phyloP scores from a whole-genome alignment of 1,140 invertebrate species.

The Scaptomyza pallida region DNA sequence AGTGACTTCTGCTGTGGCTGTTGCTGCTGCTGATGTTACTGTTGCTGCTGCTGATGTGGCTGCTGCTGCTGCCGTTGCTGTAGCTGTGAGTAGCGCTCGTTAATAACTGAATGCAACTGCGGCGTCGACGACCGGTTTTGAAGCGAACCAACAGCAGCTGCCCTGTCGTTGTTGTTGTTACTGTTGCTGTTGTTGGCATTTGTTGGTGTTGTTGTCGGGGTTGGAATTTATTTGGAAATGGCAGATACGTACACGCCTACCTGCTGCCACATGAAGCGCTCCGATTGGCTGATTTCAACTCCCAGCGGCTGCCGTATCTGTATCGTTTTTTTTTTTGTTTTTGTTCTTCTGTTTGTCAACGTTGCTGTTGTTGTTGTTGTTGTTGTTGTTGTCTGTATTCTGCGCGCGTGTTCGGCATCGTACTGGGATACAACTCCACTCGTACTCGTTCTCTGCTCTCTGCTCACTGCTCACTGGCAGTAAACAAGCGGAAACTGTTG shows the following conservation, averaged over 20 bases:
- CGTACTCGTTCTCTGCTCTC: slow-evolving; percentile 7
- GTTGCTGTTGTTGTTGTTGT: slow-evolving; percentile 15
- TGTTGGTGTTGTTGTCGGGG: slow-evolving; percentile 54
- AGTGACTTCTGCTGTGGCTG: slow-evolving; percentile 62
- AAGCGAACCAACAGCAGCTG: slow-evolving; percentile 55
- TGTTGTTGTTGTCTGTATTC: slow-evolving; percentile 14
- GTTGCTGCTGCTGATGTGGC: slow-evolving; percentile 42
- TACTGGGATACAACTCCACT: slow-evolving; percentile 19
- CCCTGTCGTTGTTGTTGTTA: slow-evolving; percentile 14
- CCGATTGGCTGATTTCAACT: slow-evolving; percentile 58
- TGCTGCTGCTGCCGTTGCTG: slow-evolving; percentile 36
- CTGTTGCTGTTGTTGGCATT: slow-evolving; percentile 22
- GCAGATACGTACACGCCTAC: slow-evolving; percentile 79
- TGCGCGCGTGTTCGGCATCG: slow-evolving; percentile 29
- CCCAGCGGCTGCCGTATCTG: slow-evolving; percentile 44
- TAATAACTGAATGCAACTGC: slow-evolving; percentile 81
- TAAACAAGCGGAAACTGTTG: slow-evolving; percentile 82
- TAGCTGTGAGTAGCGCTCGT: slow-evolving; percentile 77
- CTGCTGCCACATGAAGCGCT: slow-evolving; percentile 61
- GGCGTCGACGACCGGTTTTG: slow-evolving; percentile 74
- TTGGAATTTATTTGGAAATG: slow-evolving; percentile 82
- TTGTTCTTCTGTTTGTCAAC: background rate
- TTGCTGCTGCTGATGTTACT: slow-evolving; percentile 48
- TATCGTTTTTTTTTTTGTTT: slow-evolving; percentile 35
- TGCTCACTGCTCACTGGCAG: slow-evolving; percentile 46